Percentiles rank a stretch among this genome's conserved stretches.
phyloP scores from a whole-genome alignment of 2,113 vertebrate species.

The Ictidomys tridecemlineatus region DNA sequence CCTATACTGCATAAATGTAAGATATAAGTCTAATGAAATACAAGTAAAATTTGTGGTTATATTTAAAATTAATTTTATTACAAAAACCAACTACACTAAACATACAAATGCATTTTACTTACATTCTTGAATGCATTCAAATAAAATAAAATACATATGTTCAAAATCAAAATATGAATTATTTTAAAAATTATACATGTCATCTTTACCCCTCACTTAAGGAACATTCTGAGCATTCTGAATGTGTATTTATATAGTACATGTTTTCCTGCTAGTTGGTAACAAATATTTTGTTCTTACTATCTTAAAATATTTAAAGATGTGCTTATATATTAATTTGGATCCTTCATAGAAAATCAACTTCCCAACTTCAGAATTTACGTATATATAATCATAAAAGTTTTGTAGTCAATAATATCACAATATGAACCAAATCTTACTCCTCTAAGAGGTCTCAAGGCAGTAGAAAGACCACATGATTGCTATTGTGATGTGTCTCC shows the following conservation, averaged over 20 bases:
- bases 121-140: not conserved
- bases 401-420: not conserved
- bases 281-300: not conserved
- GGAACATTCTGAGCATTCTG: not conserved
- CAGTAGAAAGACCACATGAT: not conserved
- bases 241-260: not conserved
- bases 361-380: not conserved
- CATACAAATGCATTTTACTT: not conserved
- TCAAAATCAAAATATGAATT: constrained; percentile 47
- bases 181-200: not conserved
- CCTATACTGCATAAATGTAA: not conserved
- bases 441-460: not conserved
- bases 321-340: not conserved
- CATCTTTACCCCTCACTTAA: not conserved
- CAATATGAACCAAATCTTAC: not conserved
- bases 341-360: not conserved
- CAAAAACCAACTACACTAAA: not conserved
- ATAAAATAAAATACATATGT: not conserved
- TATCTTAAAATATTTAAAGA: constrained; percentile 6
- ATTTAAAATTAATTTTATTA: constrained; percentile 23
- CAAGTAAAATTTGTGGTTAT: constrained; percentile 7
- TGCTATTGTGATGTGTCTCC: not conserved
- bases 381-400: not conserved
- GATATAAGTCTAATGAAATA: not conserved
- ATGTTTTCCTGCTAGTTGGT: not conserved